Evolutionary conservation across 2,113 vertebrate species (phyloP).

Genomic region (Larimichthys crocea): DNA sequence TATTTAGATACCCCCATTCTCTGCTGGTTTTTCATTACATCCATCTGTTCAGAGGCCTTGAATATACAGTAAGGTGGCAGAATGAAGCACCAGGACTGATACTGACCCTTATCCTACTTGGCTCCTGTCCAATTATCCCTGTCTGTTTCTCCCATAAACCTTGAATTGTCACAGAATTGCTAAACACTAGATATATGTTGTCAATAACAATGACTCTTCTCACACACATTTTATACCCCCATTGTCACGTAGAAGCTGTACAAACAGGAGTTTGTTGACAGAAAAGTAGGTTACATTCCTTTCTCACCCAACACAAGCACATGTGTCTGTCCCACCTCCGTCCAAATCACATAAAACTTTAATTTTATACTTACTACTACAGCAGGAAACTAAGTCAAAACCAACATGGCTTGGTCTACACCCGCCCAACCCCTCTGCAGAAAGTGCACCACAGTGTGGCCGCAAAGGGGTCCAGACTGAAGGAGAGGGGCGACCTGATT

Average conservation of each 20-base stretch:
- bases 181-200: conserved; percentile 38
- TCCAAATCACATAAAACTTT: conserved; percentile 73
- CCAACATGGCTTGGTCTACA: conserved; percentile 85
- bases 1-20: no score
- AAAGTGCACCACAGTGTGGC: conserved; percentile 89
- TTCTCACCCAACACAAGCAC: conserved; percentile 45
- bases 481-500: conserved; percentile 19
- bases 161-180: conserved; percentile 13
- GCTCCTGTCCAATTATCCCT: neutral
- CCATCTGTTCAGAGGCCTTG: neutral
- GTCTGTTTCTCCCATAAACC: conserved; percentile 5
- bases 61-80: neutral
- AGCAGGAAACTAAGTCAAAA: conserved; percentile 87
- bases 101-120: neutral
- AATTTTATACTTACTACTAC: conserved; percentile 77
- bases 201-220: conserved; percentile 20
- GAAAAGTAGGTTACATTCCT: conserved; percentile 75
- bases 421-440: conserved; percentile 84
- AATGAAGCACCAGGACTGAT: neutral
- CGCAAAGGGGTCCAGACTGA: conserved; percentile 67
- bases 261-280: conserved; percentile 63
- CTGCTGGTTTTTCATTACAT: neutral
- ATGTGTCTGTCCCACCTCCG: conserved; percentile 54
- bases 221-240: conserved; percentile 10
- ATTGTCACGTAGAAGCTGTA: conserved; percentile 26